phyloP scores from a whole-genome alignment of 2,797 vertebrate genomes.

The Discoglossus pictus region DNA sequence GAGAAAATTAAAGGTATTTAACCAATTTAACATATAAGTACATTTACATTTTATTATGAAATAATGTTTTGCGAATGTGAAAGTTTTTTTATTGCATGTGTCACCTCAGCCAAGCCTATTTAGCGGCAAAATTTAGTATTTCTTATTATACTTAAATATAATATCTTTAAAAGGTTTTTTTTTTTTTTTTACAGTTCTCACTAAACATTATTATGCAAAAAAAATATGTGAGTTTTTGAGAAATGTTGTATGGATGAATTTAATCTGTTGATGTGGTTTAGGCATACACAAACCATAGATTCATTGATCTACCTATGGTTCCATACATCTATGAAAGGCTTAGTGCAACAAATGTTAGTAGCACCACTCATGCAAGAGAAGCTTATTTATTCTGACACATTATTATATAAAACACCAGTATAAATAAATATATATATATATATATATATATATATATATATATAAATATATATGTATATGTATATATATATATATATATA shows the following conservation, averaged over 20 bases:
- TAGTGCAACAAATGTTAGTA: conserved; percentile 30
- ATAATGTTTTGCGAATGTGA: too few species aligned
- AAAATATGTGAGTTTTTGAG: conserved; percentile 22
- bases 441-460: too few species aligned
- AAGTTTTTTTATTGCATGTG: too few species aligned
- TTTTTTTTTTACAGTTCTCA: conserved; percentile 24
- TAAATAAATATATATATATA: conserved; percentile 4
- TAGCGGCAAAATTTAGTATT: too few species aligned
- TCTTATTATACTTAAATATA: background rate
- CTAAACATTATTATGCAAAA: too few species aligned
- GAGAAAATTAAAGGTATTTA: too few species aligned
- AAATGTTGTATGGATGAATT: conserved; percentile 9
- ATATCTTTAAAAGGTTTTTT: background rate
- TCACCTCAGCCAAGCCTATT: too few species aligned
- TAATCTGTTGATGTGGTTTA: conserved; percentile 23
- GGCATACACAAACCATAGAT: conserved; percentile 20
- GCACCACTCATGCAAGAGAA: conserved; percentile 23
- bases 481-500: background rate
- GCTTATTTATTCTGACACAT: conserved; percentile 31
- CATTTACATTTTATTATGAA: too few species aligned
- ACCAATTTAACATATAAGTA: too few species aligned
- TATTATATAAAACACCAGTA: conserved; percentile 27
- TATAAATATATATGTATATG: background rate
- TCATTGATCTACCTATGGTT: conserved; percentile 30
- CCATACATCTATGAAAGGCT: conserved; percentile 23